Percentiles rank a stretch among this genome's conserved stretches.
These are phyloP conservation scores for Forbesichthys papilliferus DNA, from an alignment of 2,113 vertebrate genomes.

Conservation along the genomic window DNA sequence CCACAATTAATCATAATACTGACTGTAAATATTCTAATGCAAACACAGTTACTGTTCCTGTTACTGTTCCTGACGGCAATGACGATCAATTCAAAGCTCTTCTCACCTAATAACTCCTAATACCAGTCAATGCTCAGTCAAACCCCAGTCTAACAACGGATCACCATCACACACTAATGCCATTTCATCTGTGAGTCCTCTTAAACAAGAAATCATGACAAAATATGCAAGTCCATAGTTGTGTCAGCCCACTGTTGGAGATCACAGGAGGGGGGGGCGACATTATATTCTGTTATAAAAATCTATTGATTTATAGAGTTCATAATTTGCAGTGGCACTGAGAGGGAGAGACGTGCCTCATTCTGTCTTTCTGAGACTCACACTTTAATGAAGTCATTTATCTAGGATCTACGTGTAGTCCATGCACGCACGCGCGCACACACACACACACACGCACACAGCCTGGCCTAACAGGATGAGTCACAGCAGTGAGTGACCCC, in stretches of 20 bases:
- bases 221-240: constrained; percentile 27
- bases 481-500: constrained; percentile 18
- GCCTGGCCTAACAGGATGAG: constrained; percentile 12
- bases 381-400: constrained; percentile 80
- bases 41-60: neutral
- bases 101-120: too few relatives aligned
- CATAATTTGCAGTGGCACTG: constrained; percentile 70
- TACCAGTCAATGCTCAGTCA: neutral
- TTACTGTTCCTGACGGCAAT: neutral
- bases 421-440: constrained; percentile 13
- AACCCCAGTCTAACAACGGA: neutral
- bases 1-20: too few relatives aligned
- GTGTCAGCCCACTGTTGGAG: constrained; percentile 24
- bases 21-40: neutral
- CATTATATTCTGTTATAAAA: constrained; percentile 55
- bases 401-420: constrained; percentile 70
- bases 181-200: neutral
- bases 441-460: neutral
- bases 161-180: neutral
- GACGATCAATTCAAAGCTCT: too few relatives aligned
- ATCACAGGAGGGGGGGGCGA: constrained; percentile 24
- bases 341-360: constrained; percentile 58
- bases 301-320: constrained; percentile 76
- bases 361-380: constrained; percentile 66
- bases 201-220: constrained; percentile 25